A percentile compares a stretch with the other conserved stretches of the same genome.
phyloP scores from a whole-genome alignment of 2,888 invertebrate species.

The Griposia aprilina region DNA sequence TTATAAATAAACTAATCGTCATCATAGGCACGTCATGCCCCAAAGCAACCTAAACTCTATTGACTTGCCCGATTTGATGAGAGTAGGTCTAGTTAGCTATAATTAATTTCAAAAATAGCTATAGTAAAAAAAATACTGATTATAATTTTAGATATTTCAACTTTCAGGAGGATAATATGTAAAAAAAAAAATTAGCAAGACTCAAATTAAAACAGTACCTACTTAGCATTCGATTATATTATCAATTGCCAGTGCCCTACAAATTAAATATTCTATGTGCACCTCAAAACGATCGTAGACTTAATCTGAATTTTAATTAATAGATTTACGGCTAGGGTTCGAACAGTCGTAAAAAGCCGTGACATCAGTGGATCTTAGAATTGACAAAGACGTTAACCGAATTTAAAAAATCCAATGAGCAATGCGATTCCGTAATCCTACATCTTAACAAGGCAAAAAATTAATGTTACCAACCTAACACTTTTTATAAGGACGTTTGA shows the following conservation, averaged over 20 bases:
- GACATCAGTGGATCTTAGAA: slow-evolving; percentile 64
- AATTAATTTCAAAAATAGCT: background rate
- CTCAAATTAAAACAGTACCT: background rate
- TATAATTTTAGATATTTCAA: background rate
- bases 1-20: slow-evolving; percentile 45
- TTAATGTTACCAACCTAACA: slow-evolving; percentile 72
- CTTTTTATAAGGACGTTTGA: slow-evolving; percentile 73
- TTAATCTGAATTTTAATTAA: slow-evolving; percentile 68
- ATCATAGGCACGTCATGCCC: slow-evolving; percentile 36
- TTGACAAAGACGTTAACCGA: slow-evolving; percentile 64
- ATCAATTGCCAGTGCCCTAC: slow-evolving; percentile 29
- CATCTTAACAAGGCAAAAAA: slow-evolving; percentile 69
- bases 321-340: slow-evolving; percentile 61
- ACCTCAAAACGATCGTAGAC: slow-evolving; percentile 50
- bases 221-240: background rate
- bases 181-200: background rate
- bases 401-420: slow-evolving; percentile 74
- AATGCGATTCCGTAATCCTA: slow-evolving; percentile 73
- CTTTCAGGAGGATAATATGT: no score
- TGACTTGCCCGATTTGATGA: slow-evolving; percentile 11
- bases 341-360: slow-evolving; percentile 64
- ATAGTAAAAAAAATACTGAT: background rate
- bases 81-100: background rate
- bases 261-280: slow-evolving; percentile 50
- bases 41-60: slow-evolving; percentile 27